Evolutionary conservation across 2,797 vertebrate species (phyloP), one percentile per base, ranked within the genome.

Genomic region (Diplodus puntazzo): DNA sequence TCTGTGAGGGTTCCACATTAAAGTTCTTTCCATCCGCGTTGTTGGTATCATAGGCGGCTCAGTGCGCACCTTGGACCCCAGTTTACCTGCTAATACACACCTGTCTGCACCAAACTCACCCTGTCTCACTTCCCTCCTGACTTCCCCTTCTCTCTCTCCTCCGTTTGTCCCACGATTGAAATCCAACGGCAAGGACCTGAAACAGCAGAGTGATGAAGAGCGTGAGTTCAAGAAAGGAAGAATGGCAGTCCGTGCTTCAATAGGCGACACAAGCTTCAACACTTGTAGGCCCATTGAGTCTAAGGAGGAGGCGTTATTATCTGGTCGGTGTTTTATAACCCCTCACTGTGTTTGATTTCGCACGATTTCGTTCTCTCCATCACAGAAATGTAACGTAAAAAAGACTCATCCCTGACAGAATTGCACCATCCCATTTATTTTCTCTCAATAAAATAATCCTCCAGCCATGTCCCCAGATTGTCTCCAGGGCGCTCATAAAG

Each of bases 11-110:
- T 94, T 95, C 92, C 90, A 92, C 89, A 92, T 93, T 86, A 94
- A 94, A 94, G 92, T 94, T 93, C 91, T 95, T 95, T 95, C 94
- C 94, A 94, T 95, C 92, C 94, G 94, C 76, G 83, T 89, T 73
- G 87, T 84, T 92, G 93, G 90, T 91, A 89, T 94, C 90, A 93
- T 91, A 90, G 88, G 91, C 91, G 89, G 88, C 92, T 84, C 87
- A 88, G 83, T 75, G 92, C 87, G 91, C 90, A 90, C 91, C 92
- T 90, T 89, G 82, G 89, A 89, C 85, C 92, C 93, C 90, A 92
- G 90, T 86, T 93, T 92, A 90, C 91, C 92, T 90, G 88, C 83
- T 87, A 79, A 86, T 30, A 67, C 82, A 73, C 88, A 75, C 45
- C 75, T 57, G 42, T 76, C 78, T 79, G 68, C 73, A 58, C 84